A percentile compares a stretch with the other conserved stretches of the same genome.
Conservation (phyloP, 2,888 invertebrate species). For the Amphipyra tragopoginis region DNA sequence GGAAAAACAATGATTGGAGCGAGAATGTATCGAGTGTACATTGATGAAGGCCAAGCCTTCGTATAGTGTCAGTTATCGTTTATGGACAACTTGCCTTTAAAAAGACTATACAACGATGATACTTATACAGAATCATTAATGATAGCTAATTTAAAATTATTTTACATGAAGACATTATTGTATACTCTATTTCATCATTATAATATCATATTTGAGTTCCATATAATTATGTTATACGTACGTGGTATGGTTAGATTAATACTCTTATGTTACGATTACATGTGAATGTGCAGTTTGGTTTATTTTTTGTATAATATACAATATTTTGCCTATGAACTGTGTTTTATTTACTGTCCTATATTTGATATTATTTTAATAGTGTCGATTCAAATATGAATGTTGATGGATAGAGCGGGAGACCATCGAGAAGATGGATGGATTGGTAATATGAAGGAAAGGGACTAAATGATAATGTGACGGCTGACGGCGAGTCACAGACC, state of each 20-base stretch:
- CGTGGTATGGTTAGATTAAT: constrained; percentile 41
- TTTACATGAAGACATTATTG: constrained; percentile 9
- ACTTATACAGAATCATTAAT: background rate
- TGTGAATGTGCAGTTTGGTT: constrained; percentile 42
- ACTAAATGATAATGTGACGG: too few species aligned
- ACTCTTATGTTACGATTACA: constrained; percentile 39
- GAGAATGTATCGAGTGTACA: too few species aligned
- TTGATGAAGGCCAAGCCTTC: too few species aligned
- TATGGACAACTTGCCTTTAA: background rate
- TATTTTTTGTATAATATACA: constrained; percentile 60
- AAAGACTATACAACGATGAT: constrained; percentile 10
- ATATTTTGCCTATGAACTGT: constrained; percentile 61
- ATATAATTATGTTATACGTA: constrained; percentile 20
- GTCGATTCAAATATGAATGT: too few species aligned
- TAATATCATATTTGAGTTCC: constrained; percentile 12
- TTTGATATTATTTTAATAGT: background rate
- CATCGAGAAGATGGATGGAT: too few species aligned
- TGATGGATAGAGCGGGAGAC: too few species aligned
- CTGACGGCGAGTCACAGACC: too few species aligned
- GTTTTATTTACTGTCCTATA: constrained; percentile 17
- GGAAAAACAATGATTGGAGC: background rate
- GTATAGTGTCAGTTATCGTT: background rate
- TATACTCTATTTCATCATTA: background rate
- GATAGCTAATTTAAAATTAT: background rate
- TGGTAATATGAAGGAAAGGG: too few species aligned